phyloP scores from a whole-genome alignment of 2,797 vertebrate genomes.

The Oryzias dopingdopingensis region DNA sequence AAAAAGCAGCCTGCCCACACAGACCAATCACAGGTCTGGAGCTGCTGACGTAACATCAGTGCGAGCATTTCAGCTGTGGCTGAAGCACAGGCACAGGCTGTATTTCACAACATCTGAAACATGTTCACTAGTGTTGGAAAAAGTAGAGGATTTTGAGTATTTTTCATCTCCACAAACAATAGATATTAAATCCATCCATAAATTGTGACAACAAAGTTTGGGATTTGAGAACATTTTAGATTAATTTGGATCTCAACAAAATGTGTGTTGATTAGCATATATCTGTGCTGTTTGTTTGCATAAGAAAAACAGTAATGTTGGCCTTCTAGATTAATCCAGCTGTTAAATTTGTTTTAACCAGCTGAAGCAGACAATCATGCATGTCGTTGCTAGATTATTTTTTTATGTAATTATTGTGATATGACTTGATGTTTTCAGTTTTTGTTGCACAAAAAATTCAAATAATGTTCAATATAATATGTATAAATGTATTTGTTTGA shows the following conservation, averaged over 20 bases:
- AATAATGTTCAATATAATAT: too few relatives aligned
- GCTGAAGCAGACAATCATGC: slow-evolving; percentile 45
- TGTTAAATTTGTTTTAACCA: slow-evolving; percentile 50
- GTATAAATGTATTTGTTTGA: too few relatives aligned
- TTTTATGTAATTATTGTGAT: slow-evolving; percentile 63
- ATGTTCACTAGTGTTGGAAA: too few relatives aligned
- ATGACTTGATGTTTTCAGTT: slow-evolving; percentile 29
- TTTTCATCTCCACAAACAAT: too few relatives aligned
- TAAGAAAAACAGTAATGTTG: too few relatives aligned
- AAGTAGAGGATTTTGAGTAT: too few relatives aligned
- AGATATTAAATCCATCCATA: too few relatives aligned
- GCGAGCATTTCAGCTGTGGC: background rate
- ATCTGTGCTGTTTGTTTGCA: background rate
- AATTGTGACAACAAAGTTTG: too few relatives aligned
- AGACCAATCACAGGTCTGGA: background rate
- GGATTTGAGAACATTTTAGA: too few relatives aligned
- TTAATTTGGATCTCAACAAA: too few relatives aligned
- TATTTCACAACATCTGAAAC: too few relatives aligned
- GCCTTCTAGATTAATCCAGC: slow-evolving; percentile 47
- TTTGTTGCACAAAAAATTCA: too few relatives aligned
- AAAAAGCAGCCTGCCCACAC: background rate
- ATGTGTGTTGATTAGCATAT: slow-evolving; percentile 1
- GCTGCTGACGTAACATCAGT: background rate
- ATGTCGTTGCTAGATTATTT: slow-evolving; percentile 57
- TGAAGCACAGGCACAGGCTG: background rate